Percentiles rank a stretch among this genome's conserved stretches.
These are phyloP conservation scores for Artemia franciscana DNA, from an alignment of 1,140 invertebrate species.

Conservation along the genomic window DNA sequence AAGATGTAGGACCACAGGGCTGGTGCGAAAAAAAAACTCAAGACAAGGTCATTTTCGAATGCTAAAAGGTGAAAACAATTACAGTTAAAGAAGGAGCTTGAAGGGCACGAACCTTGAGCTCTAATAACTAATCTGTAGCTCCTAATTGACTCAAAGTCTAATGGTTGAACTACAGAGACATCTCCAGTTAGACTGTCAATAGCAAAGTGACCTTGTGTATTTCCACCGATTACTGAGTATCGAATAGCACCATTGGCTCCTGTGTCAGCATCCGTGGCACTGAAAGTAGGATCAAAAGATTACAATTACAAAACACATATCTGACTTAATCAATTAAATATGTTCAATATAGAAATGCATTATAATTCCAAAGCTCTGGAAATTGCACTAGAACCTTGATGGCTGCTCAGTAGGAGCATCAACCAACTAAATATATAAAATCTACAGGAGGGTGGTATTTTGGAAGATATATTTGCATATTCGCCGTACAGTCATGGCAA, in stretches of 20 bases:
- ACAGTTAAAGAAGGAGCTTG: not conserved
- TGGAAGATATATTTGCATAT: no score
- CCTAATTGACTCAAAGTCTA: slow-evolving; percentile 69
- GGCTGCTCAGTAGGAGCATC: no score
- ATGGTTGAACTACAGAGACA: slow-evolving; percentile 54
- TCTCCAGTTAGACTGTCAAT: slow-evolving; percentile 81
- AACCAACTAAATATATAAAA: no score
- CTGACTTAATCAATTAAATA: no score
- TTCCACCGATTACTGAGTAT: slow-evolving; percentile 84
- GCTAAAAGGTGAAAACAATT: not conserved
- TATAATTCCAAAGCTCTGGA: no score
- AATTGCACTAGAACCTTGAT: no score
- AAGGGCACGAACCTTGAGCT: slow-evolving; percentile 39
- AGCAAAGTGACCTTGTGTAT: slow-evolving; percentile 72
- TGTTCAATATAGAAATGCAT: no score
- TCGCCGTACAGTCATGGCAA: no score
- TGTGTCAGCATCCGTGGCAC: slow-evolving; percentile 66
- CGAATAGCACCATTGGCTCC: slow-evolving; percentile 73
- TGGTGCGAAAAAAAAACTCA: not conserved
- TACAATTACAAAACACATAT: no score
- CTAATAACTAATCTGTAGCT: slow-evolving; percentile 69
- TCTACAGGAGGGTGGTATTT: no score
- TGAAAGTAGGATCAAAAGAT: no score
- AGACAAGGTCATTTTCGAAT: not conserved
- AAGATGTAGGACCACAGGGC: not conserved